Evolutionary conservation across 1,140 invertebrate species (phyloP).

Genomic region (Oryzaephilus surinamensis): DNA sequence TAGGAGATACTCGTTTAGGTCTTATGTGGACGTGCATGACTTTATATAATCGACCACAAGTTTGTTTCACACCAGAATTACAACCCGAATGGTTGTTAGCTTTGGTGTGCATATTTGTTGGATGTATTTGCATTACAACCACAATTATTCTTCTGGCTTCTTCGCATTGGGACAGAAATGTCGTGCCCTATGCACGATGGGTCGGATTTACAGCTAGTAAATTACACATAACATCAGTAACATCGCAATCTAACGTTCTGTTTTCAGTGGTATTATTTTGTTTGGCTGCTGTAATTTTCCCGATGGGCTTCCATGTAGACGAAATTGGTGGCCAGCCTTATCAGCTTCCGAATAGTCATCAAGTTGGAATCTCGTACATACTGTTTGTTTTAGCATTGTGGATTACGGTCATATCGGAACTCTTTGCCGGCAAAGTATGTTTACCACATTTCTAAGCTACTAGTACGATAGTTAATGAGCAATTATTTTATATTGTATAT

Average conservation of each 20-base stretch:
- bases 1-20: slow-evolving; percentile 78
- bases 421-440: slow-evolving; percentile 97
- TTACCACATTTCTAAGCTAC: slow-evolving; percentile 74
- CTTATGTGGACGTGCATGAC: slow-evolving; percentile 92
- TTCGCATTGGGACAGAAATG: slow-evolving; percentile 83
- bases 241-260: slow-evolving; percentile 15
- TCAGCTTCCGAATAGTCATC: slow-evolving; percentile 88
- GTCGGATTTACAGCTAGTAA: slow-evolving; percentile 91
- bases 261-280: slow-evolving; percentile 91
- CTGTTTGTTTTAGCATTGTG: slow-evolving; percentile 88
- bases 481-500: slow-evolving; percentile 1
- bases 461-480: not conserved
- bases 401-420: slow-evolving; percentile 92
- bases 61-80: slow-evolving; percentile 77
- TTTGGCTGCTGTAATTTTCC: slow-evolving; percentile 89
- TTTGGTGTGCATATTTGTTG: slow-evolving; percentile 82
- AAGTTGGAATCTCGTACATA: slow-evolving; percentile 93
- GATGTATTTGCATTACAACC: slow-evolving; percentile 85
- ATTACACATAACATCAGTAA: slow-evolving; percentile 20
- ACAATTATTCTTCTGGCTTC: slow-evolving; percentile 79
- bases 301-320: slow-evolving; percentile 89
- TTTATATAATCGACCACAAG: slow-evolving; percentile 74
- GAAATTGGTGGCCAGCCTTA: slow-evolving; percentile 93
- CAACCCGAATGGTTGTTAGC: slow-evolving; percentile 86
- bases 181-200: slow-evolving; percentile 87